Evolutionary conservation across 2,797 vertebrate species (phyloP), one percentile per base, ranked within the genome.

Genomic region (Malacoraja senta): DNA sequence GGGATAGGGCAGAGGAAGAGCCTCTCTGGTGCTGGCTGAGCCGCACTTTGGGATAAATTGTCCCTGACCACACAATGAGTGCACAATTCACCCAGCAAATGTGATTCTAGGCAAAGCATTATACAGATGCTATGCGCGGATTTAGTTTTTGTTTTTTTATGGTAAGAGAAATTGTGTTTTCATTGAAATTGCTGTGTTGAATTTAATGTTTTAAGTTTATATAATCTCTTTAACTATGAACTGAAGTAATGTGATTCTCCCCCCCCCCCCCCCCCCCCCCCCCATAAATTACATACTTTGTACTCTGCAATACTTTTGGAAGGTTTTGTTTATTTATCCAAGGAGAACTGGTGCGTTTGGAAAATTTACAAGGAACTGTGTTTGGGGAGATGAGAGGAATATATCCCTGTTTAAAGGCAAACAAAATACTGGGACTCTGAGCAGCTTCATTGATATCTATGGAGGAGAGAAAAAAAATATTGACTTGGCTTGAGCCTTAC

Each of bases 101-200:
- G 84, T 88, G 84, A 68, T 88, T 88, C 15, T 8, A 35, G 84
- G 32, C 17, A 35, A 88, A 88, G n/a, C 84, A 68, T 88, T 88
- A 63, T 38, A 32, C n/a, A 88, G n/a, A 88, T n/a, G n/a, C 84
- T 65, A 15, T 88, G n/a, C 61, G 32, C 17, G 0, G 63, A 88
- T 15, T 88, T 63, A n/a, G 61, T 19, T 19, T 13, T 61, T 84
- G 32, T 86, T 21, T 61, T 84, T 63, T 86, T 21, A 35, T 88
- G 65, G n/a, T 61, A 61, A 61, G 35, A n/a, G n/a, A 88, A 88
- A 35, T 15, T 35, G 19, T 86, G 58, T 88, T 65, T 88, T 35
- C 63, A 65, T 68, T 88, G 84, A 35, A 32, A 68, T 88, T 68
- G 15, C n/a, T 8, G 1, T 1, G 6, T 0, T 65, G n/a, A 21